These are phyloP conservation scores for Ameiurus melas DNA, from an alignment of 2,113 vertebrate species.

Conservation along the genomic window DNA sequence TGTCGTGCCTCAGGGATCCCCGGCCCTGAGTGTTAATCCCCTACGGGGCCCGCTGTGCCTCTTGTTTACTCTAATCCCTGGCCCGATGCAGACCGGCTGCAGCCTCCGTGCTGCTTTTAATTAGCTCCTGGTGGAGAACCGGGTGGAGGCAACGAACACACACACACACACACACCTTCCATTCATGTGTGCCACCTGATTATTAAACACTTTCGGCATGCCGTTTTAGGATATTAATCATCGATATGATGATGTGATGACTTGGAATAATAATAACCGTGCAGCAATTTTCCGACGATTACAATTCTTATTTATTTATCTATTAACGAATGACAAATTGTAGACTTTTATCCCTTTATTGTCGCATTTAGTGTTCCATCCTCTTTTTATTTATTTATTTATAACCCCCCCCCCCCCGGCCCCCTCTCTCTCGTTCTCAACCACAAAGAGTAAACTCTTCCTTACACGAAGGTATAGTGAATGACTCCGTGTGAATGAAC, in stretches of 20 bases:
- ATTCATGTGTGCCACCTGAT: background rate
- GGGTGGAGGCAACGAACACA: background rate
- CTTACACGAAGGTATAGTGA: too few species aligned
- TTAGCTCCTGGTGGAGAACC: constrained; percentile 41
- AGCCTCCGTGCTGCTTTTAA: constrained; percentile 33
- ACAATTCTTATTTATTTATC: background rate
- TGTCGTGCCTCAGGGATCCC: constrained; percentile 25
- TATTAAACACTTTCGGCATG: background rate
- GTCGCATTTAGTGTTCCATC: background rate
- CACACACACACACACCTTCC: background rate
- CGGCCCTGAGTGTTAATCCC: constrained; percentile 34
- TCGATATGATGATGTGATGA: background rate
- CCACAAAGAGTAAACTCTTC: background rate
- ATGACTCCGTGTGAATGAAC: background rate
- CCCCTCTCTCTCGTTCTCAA: background rate
- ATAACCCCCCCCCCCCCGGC: too few species aligned
- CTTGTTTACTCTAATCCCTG: constrained; percentile 35
- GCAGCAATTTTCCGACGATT: background rate
- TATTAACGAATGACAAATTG: background rate
- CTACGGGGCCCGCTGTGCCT: constrained; percentile 10
- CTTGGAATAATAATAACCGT: background rate
- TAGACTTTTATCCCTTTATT: background rate
- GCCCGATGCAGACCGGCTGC: constrained; percentile 8
- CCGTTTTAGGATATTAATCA: background rate
- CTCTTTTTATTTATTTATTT: background rate